Evolutionary conservation across 2,113 vertebrate genomes (phyloP), one percentile per base, ranked within the genome.

Genomic region (Periophthalmodon schlosseri): DNA sequence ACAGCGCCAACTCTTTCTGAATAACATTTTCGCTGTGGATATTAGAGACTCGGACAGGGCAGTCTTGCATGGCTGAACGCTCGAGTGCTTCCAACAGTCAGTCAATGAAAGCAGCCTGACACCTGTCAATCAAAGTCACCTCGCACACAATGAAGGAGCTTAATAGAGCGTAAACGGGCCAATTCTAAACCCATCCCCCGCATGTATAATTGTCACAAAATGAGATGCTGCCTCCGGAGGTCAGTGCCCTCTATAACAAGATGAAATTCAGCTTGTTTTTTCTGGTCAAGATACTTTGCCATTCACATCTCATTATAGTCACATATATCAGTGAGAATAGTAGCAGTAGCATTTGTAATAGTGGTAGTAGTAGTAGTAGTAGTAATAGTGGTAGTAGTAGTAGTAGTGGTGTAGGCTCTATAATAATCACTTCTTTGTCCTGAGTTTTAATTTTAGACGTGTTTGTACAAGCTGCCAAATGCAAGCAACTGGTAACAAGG

Each of bases 51-150:
- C 39, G 63, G 63, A 20, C 63, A 39, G 11, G 10, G 16, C 20
- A 34, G 60, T 39, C 63, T 36, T 44, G 33, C 63, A 65, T 44
- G 36, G 63, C 20, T 65, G 34, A 65, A 65, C 20, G 20, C 33
- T 21, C 34, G 24, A 63, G 60, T 34, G 60, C 60, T 16, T 7
- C 60, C 33, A 20, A n/a, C 20, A 65, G 63, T 39, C 34, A 5
- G 63, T 39, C 33, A 65, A 65, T 39, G 34, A 44, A 65, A 39
- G 63, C 63, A 39, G 34, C 63, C 63, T 65, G 63, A 65, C 63
- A 65, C 63, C 63, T 39, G 63, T 65, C 63, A 65, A 44, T 65
- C 63, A 65, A 65, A 65, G 63, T 65, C 63, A 39, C 10, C 63
- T 39, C 34, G 11, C 34, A 21, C 63, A 65, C 63, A 65, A 65